Conservation (phyloP, 2,113 vertebrate genomes). For the Ailurus styani region DNA sequence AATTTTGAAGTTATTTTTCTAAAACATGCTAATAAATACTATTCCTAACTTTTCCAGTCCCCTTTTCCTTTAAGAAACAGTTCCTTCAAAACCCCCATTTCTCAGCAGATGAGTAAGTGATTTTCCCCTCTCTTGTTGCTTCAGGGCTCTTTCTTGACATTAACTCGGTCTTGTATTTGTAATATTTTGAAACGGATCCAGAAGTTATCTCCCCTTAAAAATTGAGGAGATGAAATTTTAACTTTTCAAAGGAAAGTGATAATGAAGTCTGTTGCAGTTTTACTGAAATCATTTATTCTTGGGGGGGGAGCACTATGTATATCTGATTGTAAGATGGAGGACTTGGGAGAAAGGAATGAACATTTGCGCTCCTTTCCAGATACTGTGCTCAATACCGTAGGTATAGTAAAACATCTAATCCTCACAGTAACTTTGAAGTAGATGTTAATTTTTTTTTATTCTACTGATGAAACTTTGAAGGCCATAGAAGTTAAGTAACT, state of each 20-base stretch:
- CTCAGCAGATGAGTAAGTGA: background rate
- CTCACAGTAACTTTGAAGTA: slow-evolving; percentile 5
- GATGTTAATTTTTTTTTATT: slow-evolving; percentile 1
- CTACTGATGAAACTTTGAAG: slow-evolving; percentile 2
- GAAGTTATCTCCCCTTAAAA: background rate
- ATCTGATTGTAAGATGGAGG: background rate
- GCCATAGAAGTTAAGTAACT: background rate
- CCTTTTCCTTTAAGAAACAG: background rate
- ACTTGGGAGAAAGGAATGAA: background rate
- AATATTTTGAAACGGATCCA: slow-evolving; percentile 23
- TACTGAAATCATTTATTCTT: slow-evolving; percentile 25
- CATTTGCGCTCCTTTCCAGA: background rate
- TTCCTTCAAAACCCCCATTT: background rate
- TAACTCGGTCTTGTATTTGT: slow-evolving; percentile 11
- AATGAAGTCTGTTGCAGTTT: background rate
- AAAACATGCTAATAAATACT: background rate
- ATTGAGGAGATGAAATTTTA: background rate
- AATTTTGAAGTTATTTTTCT: background rate
- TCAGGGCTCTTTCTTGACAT: background rate
- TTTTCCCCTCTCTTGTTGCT: background rate
- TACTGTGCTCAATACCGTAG: background rate
- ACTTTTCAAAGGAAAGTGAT: background rate
- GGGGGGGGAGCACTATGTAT: background rate
- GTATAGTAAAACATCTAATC: background rate
- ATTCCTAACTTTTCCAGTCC: background rate